A percentile compares a stretch with the other conserved stretches of the same genome.
Conservation (phyloP, 1,140 invertebrate species). For the Drosophila setifemur region DNA sequence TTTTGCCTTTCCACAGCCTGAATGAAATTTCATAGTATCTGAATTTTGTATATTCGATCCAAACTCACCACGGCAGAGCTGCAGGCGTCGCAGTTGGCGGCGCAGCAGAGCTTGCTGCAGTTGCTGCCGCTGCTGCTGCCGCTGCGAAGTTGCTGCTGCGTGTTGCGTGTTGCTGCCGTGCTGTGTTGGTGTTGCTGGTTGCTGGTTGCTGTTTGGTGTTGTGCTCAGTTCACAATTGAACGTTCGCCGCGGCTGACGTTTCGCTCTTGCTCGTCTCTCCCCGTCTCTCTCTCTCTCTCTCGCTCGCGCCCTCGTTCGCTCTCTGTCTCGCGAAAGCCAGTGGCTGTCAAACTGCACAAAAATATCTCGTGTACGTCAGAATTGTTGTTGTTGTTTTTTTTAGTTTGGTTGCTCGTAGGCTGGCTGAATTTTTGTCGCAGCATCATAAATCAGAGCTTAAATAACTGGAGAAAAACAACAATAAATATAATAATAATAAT, state of each 20-base stretch:
- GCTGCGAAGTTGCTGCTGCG: conserved; percentile 16
- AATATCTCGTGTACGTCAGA: conserved; percentile 50
- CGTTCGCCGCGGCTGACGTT: conserved; percentile 52
- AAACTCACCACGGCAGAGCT: conserved; percentile 33
- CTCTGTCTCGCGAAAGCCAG: conserved; percentile 12
- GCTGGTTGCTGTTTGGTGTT: conserved; percentile 17
- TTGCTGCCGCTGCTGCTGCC: conserved; percentile 3
- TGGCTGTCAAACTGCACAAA: conserved; percentile 25
- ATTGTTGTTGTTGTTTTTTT: too few relatives aligned
- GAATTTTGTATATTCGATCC: conserved; percentile 2
- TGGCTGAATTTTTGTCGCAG: conserved; percentile 59
- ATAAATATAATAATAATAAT: conserved; percentile 41
- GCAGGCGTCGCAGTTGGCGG: conserved; percentile 4
- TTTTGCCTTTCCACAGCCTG: conserved; percentile 34
- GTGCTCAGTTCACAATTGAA: conserved; percentile 50
- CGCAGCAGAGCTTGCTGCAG: not conserved
- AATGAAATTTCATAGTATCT: conserved; percentile 50
- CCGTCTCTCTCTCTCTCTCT: conserved; percentile 22
- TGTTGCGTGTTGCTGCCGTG: conserved; percentile 5
- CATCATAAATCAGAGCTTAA: conserved; percentile 72
- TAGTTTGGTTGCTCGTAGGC: not conserved
- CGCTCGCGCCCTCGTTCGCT: conserved; percentile 8
- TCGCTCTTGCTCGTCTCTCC: conserved; percentile 27
- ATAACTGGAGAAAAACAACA: conserved; percentile 44
- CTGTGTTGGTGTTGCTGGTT: conserved; percentile 6